A percentile compares a stretch with the other conserved stretches of the same genome.
Evolutionary conservation across 1,140 invertebrate species (phyloP).

Genomic region (Spodoptera frugiperda): DNA sequence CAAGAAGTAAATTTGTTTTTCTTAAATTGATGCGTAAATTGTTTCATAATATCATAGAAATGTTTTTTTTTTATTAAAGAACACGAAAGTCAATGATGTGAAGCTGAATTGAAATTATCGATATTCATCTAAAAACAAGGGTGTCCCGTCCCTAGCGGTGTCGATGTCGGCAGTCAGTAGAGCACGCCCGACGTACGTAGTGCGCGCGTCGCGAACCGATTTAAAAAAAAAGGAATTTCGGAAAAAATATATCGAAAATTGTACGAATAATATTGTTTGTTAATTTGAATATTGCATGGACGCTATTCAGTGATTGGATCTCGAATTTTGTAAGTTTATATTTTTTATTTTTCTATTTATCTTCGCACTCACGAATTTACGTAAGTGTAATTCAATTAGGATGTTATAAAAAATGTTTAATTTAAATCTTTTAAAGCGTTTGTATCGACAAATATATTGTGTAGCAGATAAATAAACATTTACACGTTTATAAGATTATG

Average conservation of each 20-base stretch:
- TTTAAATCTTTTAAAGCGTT: too few relatives aligned
- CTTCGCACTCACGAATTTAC: background rate
- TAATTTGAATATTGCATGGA: conserved; percentile 13
- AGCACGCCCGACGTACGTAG: conserved; percentile 68
- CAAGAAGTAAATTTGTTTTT: too few relatives aligned
- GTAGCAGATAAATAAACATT: too few relatives aligned
- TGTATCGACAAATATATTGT: too few relatives aligned
- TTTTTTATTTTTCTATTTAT: conserved; percentile 7
- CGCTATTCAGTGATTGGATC: conserved; percentile 20
- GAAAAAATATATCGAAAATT: conserved; percentile 55
- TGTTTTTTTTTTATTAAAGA: background rate
- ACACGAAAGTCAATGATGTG: background rate
- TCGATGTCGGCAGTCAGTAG: conserved; percentile 68
- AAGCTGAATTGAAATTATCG: conserved; percentile 20
- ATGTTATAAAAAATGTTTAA: background rate
- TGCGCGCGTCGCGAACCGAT: conserved; percentile 63
- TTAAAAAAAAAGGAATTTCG: conserved; percentile 58
- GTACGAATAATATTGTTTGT: conserved; percentile 36
- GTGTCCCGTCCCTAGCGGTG: conserved; percentile 56
- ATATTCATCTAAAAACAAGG: conserved; percentile 25
- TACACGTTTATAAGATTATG: too few relatives aligned
- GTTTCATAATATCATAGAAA: background rate
- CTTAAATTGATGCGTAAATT: too few relatives aligned
- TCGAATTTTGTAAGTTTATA: conserved; percentile 38
- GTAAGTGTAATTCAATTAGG: conserved; percentile 44